A percentile compares a stretch with the other conserved stretches of the same genome.
phyloP scores from a whole-genome alignment of 2,797 vertebrate genomes.

The Myotis planiceps region DNA sequence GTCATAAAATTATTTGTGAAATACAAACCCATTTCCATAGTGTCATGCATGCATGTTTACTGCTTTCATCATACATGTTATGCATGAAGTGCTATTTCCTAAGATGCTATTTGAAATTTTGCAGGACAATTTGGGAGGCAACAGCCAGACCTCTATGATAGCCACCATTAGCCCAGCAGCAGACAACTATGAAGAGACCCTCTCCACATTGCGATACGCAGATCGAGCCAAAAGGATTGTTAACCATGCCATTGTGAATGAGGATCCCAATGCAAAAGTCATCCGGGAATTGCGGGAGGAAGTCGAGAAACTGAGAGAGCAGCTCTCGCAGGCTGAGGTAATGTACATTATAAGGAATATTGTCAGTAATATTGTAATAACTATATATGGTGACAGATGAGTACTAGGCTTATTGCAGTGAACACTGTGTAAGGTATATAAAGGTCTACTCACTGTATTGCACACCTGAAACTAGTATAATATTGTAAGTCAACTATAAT shows the following conservation, averaged over 20 bases:
- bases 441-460: neutral
- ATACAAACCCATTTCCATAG: neutral
- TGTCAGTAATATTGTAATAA: neutral
- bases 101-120: slow-evolving; percentile 58
- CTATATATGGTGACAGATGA: neutral
- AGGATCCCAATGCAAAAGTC: slow-evolving; percentile 98
- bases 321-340: slow-evolving; percentile 98
- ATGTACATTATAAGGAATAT: neutral
- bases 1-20: neutral
- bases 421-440: neutral
- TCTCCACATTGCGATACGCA: slow-evolving; percentile 96
- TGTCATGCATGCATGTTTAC: accelerated
- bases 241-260: slow-evolving; percentile 97
- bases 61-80: neutral
- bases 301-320: slow-evolving; percentile 96
- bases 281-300: slow-evolving; percentile 97
- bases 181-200: slow-evolving; percentile 98
- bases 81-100: neutral
- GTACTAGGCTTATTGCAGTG: neutral
- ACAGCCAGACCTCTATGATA: slow-evolving; percentile 99
- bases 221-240: slow-evolving; percentile 98
- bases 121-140: slow-evolving; percentile 98
- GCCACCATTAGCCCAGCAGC: slow-evolving; percentile 98
- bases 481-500: neutral
- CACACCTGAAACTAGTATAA: neutral